A percentile compares a stretch with the other conserved stretches of the same genome.
These are phyloP conservation scores for Eilema caniola DNA, from an alignment of 2,888 invertebrate species.

Conservation along the genomic window DNA sequence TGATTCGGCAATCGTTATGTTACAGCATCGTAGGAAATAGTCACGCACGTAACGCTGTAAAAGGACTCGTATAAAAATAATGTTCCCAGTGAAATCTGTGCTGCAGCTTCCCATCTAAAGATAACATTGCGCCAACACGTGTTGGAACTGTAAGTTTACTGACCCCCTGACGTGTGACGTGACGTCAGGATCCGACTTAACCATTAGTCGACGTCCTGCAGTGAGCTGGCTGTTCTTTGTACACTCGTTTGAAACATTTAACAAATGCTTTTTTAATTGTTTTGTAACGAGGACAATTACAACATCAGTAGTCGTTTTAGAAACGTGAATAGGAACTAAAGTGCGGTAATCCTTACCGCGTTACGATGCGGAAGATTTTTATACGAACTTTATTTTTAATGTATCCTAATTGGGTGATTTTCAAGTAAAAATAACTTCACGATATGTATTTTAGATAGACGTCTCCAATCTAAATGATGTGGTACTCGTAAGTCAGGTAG, in stretches of 20 bases:
- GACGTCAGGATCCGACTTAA: constrained; percentile 60
- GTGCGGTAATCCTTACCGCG: constrained; percentile 27
- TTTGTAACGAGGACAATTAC: constrained; percentile 61
- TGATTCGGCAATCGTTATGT: constrained; percentile 55
- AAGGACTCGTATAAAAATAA: constrained; percentile 57
- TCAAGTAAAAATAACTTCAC: neutral
- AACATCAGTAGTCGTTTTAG: constrained; percentile 45
- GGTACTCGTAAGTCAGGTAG: constrained; percentile 25
- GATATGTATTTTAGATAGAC: neutral
- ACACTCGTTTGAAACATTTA: constrained; percentile 53
- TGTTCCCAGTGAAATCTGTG: constrained; percentile 61
- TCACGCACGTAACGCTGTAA: constrained; percentile 43
- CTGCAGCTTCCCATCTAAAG: constrained; percentile 57
- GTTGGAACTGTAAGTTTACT: constrained; percentile 65
- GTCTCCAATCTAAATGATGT: constrained; percentile 9
- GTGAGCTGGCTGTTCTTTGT: constrained; percentile 60
- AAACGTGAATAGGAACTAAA: constrained; percentile 35
- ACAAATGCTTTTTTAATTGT: constrained; percentile 61
- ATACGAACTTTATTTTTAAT: constrained; percentile 3
- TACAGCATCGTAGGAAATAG: constrained; percentile 36
- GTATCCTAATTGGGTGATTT: neutral
- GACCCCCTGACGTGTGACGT: constrained; percentile 59
- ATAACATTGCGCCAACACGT: constrained; percentile 63
- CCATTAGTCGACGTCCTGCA: constrained; percentile 72
- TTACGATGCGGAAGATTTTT: constrained; percentile 28